Base-by-base conservation (phyloP, 2,888 invertebrate genomes). In the Epinotia brunnichana region DNA sequence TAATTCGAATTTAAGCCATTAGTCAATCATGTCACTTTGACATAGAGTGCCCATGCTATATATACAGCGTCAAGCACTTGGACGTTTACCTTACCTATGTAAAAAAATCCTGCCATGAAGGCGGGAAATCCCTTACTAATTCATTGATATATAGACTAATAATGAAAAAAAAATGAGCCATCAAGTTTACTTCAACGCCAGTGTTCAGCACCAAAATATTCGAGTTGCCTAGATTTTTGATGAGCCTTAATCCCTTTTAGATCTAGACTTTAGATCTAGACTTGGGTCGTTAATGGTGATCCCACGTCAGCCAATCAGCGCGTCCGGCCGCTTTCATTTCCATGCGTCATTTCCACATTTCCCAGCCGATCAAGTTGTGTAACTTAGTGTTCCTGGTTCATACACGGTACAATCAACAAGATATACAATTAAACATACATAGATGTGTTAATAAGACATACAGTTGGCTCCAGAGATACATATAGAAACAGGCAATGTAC, bases 281-380 rank as follows among this genome's bases (percentile, higher is more conserved):
- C 15, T 15, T 44, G 15, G 4, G 62, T 19, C n/a, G 39, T 54
- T 41, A 44, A 19, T 63, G 19, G 53, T 54, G 56, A 69, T 71
- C 73, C 48, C 63, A 21, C 61, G 59, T 56, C 69, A 74, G 57
- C 64, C 70, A 74, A 60, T 44, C 57, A 39, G 21, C 59, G 68
- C 73, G 79, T 79, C 78, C 80, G 74, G 75, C 69, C 73, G 69
- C 85, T 87, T 86, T 87, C 86, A 80, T 87, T 86, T 85, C 85
- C 85, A 83, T 73, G 76, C 77, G 73, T 78, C 57, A 78, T 81
- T 81, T 80, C 79, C 79, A 75, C 73, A 76, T 76, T 74, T 73
- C 77, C 77, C 76, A 62, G 75, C 59, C 78, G 78, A 77, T 76
- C 70, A 53, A 70, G 69, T 74, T 73, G 72, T 69, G 74, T 70